Percentiles rank a stretch among this genome's conserved stretches.
Evolutionary conservation across 2,113 vertebrate genomes (phyloP).

Genomic region (Nycticryphes semicollaris): DNA sequence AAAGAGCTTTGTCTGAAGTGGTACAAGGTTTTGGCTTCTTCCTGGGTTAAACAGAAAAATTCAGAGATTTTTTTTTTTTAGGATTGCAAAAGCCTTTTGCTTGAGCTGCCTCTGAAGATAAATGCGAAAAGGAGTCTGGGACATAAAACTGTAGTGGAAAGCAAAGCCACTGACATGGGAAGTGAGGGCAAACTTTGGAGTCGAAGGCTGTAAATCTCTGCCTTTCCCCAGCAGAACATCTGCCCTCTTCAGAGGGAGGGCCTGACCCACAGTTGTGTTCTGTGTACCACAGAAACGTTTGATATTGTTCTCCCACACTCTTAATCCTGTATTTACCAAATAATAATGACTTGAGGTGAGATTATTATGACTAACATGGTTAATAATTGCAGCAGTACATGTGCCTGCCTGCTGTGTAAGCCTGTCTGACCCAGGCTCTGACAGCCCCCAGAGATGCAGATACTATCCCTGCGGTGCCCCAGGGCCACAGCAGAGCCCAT

Average conservation of each 20-base stretch:
- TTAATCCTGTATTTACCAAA: slow-evolving; percentile 41
- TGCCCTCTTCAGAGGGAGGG: not conserved
- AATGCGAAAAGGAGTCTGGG: not conserved
- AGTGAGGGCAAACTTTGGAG: not conserved
- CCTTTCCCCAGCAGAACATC: not conserved
- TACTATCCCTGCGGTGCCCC: not conserved
- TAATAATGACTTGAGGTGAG: not conserved
- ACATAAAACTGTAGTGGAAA: not conserved
- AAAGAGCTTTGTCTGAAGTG: not conserved
- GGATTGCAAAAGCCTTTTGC: not conserved
- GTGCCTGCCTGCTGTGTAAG: not conserved
- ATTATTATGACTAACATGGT: not conserved
- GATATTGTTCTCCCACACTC: not conserved
- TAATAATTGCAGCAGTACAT: not conserved
- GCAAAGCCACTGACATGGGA: not conserved
- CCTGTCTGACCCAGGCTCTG: not conserved
- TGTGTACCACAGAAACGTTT: not conserved
- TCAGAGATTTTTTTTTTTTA: not conserved
- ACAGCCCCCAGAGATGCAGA: not conserved
- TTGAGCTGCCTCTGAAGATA: not conserved
- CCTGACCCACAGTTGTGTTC: not conserved
- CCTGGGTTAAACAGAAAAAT: not conserved
- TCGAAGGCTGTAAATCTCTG: not conserved
- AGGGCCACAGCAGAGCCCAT: not conserved
- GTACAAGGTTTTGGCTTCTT: not conserved